phyloP scores from a whole-genome alignment of 2,888 invertebrate species.

The Saturnia japonica region DNA sequence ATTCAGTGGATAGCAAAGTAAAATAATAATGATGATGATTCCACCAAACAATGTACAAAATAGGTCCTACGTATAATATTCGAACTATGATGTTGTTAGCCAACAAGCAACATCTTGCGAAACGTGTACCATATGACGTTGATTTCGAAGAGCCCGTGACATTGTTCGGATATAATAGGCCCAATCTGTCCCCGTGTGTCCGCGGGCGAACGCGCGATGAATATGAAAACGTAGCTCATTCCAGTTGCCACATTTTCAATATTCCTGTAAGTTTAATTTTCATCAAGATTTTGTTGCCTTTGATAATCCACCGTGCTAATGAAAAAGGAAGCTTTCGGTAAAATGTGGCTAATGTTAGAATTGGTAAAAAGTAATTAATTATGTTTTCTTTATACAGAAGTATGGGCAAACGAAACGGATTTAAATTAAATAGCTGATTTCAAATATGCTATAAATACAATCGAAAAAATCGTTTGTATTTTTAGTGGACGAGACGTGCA shows the following conservation, averaged over 20 bases:
- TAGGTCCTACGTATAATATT: slow-evolving; percentile 13
- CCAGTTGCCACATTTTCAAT: background rate
- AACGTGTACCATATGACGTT: slow-evolving; percentile 16
- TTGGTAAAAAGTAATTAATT: no score
- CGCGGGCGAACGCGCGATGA: slow-evolving; percentile 26
- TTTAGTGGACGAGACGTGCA: no score
- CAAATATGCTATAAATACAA: no score
- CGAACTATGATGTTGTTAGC: slow-evolving; percentile 16
- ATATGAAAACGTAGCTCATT: slow-evolving; percentile 27
- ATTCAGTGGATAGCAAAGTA: background rate
- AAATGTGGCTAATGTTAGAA: no score
- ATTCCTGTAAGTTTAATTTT: slow-evolving; percentile 10
- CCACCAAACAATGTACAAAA: background rate
- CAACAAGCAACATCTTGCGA: slow-evolving; percentile 11
- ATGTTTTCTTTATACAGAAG: no score
- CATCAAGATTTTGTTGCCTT: slow-evolving; percentile 10
- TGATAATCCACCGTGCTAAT: background rate
- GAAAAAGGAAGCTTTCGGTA: background rate
- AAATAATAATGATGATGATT: background rate
- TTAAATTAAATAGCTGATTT: no score
- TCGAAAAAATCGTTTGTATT: no score
- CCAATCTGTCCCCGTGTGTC: slow-evolving; percentile 34
- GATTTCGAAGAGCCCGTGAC: slow-evolving; percentile 23
- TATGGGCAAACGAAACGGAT: no score
- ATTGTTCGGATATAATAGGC: slow-evolving; percentile 36